Conservation (phyloP, 2,113 vertebrate genomes). For the Corythornis cristatus region DNA sequence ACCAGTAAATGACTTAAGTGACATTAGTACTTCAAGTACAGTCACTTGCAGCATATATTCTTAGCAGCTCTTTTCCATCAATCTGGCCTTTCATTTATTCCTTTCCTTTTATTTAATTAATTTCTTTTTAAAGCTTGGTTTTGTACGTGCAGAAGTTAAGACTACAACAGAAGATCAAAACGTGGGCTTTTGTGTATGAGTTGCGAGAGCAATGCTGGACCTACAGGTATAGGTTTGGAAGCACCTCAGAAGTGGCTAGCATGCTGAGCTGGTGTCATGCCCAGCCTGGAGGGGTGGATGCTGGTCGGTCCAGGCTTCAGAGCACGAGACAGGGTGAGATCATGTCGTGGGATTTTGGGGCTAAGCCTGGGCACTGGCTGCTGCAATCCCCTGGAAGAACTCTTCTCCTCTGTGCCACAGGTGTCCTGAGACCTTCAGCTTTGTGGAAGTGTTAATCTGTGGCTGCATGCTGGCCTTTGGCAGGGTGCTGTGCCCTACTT, state of each 20-base stretch:
- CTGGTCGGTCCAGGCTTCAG: neutral
- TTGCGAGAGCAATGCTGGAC: neutral
- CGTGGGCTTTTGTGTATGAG: neutral
- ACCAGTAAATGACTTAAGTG: neutral
- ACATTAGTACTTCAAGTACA: neutral
- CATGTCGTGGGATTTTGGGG: too few relatives aligned
- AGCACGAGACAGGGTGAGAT: fast-evolving
- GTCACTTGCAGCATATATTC: neutral
- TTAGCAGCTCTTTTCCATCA: neutral
- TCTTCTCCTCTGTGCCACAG: neutral
- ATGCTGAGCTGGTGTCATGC: neutral
- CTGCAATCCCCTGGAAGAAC: neutral
- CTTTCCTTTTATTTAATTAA: too few relatives aligned
- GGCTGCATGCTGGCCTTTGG: fast-evolving
- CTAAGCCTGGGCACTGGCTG: neutral
- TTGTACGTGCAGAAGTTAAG: neutral
- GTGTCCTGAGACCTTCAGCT: fast-evolving
- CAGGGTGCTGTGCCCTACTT: neutral
- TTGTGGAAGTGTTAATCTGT: fast-evolving
- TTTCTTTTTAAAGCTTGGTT: neutral
- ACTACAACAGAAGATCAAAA: neutral
- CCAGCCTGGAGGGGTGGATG: neutral
- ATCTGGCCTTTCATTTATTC: neutral
- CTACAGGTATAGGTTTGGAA: neutral
- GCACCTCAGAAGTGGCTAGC: neutral